Evolutionary conservation across 2,797 vertebrate species (phyloP), one percentile per base, ranked within the genome.

Genomic region (Sebastes vulpes): DNA sequence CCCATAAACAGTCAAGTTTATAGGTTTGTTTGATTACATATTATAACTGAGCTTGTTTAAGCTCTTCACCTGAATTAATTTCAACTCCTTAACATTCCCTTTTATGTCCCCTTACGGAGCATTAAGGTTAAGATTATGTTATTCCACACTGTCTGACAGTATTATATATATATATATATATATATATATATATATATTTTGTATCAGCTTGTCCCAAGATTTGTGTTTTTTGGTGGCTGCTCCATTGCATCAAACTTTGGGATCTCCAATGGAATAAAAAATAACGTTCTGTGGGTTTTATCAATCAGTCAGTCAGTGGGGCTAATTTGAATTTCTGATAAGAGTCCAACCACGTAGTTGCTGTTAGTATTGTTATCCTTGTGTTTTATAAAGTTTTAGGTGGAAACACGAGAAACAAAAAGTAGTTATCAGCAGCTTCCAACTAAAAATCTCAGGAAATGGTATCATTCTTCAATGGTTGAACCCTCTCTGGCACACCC

Each of bases 401-500:
- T 16, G 35, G 73, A 71, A 63, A 42, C 29, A 54, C 32, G 3
- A 64, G 57, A 50, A 48, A 11, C 26, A n/a, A 67, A 67, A 64
- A 71, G 28, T 2, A 20, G 4, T n/a, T 23, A n/a, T 26, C 48
- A 80, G 66, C 72, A 23, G 46, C 56, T 68, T 77, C 61, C 9
- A 56, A 56, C 23, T 23, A 26, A 29, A 77, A 71, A 42, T 29
- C 56, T 65, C 60, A 80, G 20, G 63, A 67, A 67, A 31, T 38
- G 3, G 14, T 50, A 57, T 72, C 53, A 74, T 61, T 85, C 29
- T 42, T 85, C 32, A 79, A 72, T 38, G 31, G 29, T 54, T 75
- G 70, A 86, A 79, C 54, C 9, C 18, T 53, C 6, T 68, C 68
- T 79, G 67, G 69, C 38, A 25, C 63, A 46, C 75, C 75, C 72